Evolutionary conservation across 2,888 invertebrate genomes (phyloP).

Genomic region (Tetranychus piercei): DNA sequence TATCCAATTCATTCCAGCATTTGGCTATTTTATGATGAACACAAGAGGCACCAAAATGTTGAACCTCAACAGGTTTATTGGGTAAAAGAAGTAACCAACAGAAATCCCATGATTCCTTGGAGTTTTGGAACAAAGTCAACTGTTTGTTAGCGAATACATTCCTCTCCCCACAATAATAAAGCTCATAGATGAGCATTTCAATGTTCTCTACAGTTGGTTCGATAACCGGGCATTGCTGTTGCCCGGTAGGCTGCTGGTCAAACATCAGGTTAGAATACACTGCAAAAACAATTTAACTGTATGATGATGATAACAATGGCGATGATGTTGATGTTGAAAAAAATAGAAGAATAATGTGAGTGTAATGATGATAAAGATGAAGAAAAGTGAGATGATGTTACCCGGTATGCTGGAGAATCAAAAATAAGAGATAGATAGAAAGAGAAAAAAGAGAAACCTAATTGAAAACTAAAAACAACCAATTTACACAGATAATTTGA

Average conservation of each 20-base stretch:
- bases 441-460: neutral
- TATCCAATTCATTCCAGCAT: constrained; percentile 68
- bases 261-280: neutral
- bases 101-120: constrained; percentile 75
- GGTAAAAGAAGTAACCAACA: constrained; percentile 70
- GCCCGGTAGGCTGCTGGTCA: neutral
- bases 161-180: constrained; percentile 43
- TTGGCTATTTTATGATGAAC: constrained; percentile 69
- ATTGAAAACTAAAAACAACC: neutral
- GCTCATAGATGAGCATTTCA: constrained; percentile 36
- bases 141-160: constrained; percentile 62
- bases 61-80: constrained; percentile 45
- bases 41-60: constrained; percentile 81
- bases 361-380: neutral
- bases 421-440: neutral
- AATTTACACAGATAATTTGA: neutral
- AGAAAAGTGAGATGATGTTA: neutral
- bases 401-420: neutral
- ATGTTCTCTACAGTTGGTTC: constrained; percentile 14
- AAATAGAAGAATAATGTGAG: neutral
- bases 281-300: neutral
- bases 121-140: constrained; percentile 64
- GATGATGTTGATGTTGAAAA: neutral
- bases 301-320: neutral
- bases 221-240: neutral